Evolutionary conservation across 2,113 vertebrate genomes (phyloP), one percentile per base, ranked within the genome.

Genomic region (Callaeas wilsoni): DNA sequence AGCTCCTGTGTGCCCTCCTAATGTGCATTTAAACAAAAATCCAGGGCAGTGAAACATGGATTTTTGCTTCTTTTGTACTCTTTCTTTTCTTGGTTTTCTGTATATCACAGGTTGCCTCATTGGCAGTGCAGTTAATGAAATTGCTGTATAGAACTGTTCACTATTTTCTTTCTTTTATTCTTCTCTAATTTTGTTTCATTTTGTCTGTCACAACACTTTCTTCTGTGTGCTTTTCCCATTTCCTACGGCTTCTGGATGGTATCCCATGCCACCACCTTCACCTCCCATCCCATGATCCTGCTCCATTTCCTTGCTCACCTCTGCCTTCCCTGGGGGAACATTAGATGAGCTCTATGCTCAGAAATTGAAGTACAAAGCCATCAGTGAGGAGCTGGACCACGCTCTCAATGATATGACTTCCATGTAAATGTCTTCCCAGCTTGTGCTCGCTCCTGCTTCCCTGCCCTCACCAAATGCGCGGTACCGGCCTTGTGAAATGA

Each of bases 281-380:
- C 95, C 90, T 95, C 94, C 93, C 94, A 91, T 96, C 83, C 94
- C 37, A 87, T 26, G 87, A 65, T 90, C 95, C 83, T 76, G 19
- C 95, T 96, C 62, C 96, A 88, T 97, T 95, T 80, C 95, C 91
- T 97, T 97, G 93, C 94, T 81, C 95, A 80, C 93, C 88, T 97
- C 97, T 97, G 87, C 96, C 93, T 96, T 85, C 91, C 95, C 86
- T 95, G 89, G 94, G 97, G 80, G 68, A 91, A 70, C 94, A 76
- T 85, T 98, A 99, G 99, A 99, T 97, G 99, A 99, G 98, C 98
- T 99, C 96, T 99, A 99, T 87, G 98, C 99, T 98, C 99, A 99
- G 99, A 99, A 99, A 98, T 98, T 99, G 98, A 99, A 99, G 99
- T 99, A 99, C 99, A 99, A 99, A 98, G 99, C 99, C 98, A 99